These are phyloP conservation scores for Parnassius orleans DNA, from an alignment of 2,888 invertebrate genomes.

Conservation along the genomic window DNA sequence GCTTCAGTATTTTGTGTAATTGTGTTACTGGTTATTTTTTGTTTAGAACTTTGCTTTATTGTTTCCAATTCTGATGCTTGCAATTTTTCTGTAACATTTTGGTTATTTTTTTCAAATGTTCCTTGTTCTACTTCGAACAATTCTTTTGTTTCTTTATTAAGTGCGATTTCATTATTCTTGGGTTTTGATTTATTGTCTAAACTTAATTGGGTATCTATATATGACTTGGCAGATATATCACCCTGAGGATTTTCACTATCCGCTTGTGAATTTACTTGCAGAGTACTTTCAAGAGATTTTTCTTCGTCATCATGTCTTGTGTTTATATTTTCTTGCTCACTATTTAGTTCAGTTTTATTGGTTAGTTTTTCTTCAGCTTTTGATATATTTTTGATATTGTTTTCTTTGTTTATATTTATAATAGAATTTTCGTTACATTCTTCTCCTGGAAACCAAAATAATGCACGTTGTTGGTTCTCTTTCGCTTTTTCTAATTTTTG, in stretches of 20 bases:
- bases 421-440: slow-evolving; percentile 30
- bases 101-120: neutral
- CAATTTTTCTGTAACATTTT: neutral
- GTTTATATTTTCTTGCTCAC: neutral
- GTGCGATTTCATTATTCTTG: neutral
- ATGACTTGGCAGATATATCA: neutral
- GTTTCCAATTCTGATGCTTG: neutral
- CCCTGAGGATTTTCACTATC: neutral
- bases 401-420: slow-evolving; percentile 20
- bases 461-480: slow-evolving; percentile 56
- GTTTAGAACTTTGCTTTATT: neutral
- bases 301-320: neutral
- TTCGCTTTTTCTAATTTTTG: slow-evolving; percentile 68
- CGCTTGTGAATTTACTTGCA: neutral
- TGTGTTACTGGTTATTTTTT: neutral
- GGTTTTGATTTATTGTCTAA: neutral
- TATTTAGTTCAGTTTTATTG: slow-evolving; percentile 12
- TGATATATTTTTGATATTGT: slow-evolving; percentile 28
- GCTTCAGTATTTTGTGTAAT: slow-evolving; percentile 3
- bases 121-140: neutral
- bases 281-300: neutral
- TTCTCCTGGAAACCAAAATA: slow-evolving; percentile 61
- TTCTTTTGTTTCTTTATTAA: neutral
- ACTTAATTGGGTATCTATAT: neutral
- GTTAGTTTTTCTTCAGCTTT: slow-evolving; percentile 25